These are phyloP conservation scores for Xestoiulus laeticollis DNA, from an alignment of 2,888 invertebrate genomes.

Conservation along the genomic window DNA sequence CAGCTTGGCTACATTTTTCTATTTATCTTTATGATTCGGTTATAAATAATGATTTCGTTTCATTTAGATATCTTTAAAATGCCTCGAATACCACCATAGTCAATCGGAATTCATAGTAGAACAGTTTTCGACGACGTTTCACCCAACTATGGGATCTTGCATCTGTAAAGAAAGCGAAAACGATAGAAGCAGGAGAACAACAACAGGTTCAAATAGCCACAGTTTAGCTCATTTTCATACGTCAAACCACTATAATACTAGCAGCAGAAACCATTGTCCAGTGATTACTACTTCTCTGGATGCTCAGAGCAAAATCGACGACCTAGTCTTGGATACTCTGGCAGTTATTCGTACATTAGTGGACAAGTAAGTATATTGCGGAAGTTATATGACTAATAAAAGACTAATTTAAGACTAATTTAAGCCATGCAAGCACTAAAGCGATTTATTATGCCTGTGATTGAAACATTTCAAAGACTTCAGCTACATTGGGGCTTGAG, in stretches of 20 bases:
- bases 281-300: background rate
- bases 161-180: background rate
- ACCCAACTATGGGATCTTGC: conserved; percentile 17
- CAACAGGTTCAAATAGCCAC: background rate
- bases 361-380: conserved; percentile 75
- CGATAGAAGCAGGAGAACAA: background rate
- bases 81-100: background rate
- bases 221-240: background rate
- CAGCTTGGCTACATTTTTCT: background rate
- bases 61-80: background rate
- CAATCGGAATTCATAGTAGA: background rate
- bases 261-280: background rate
- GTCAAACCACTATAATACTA: background rate
- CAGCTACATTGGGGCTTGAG: no score
- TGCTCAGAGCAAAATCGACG: conserved; percentile 68
- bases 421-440: no score
- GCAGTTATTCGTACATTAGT: conserved; percentile 82
- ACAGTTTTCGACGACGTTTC: background rate
- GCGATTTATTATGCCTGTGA: no score
- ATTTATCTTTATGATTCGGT: background rate
- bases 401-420: no score
- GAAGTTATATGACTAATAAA: no score
- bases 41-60: background rate
- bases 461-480: no score
- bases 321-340: conserved; percentile 81